phyloP scores from a whole-genome alignment of 1,140 invertebrate species.

The Brachionus koreanus region DNA sequence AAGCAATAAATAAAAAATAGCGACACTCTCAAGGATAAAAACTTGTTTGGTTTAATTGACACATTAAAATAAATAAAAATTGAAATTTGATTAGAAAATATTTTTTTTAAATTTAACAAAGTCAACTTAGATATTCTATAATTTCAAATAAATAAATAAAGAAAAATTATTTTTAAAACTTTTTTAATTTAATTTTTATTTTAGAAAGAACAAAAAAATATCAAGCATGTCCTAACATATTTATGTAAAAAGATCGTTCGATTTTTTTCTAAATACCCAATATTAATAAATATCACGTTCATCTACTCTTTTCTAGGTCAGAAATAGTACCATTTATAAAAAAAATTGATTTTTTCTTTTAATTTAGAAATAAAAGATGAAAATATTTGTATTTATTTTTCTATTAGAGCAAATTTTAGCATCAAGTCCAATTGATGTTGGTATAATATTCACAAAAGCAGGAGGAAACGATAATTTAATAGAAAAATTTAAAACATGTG shows the following conservation, averaged over 20 bases:
- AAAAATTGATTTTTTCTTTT: background rate
- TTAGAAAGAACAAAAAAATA: background rate
- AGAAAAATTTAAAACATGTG: slow-evolving; percentile 63
- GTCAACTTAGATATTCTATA: too few species aligned
- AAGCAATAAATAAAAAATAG: too few species aligned
- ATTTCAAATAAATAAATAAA: background rate
- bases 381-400: background rate
- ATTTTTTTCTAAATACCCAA: background rate
- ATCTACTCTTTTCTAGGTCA: background rate
- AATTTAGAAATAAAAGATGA: background rate
- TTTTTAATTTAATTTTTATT: background rate
- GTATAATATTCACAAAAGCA: slow-evolving; percentile 64
- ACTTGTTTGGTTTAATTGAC: too few species aligned
- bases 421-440: slow-evolving; percentile 49
- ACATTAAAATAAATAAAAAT: too few species aligned
- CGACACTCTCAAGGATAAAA: too few species aligned
- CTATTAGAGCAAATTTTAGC: background rate
- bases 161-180: background rate
- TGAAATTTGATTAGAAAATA: too few species aligned
- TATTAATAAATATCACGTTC: background rate
- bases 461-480: slow-evolving; percentile 63
- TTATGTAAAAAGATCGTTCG: background rate
- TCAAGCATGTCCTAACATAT: background rate
- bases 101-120: too few species aligned
- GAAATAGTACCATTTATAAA: background rate